phyloP scores from a whole-genome alignment of 2,888 invertebrate species.

The Drosophila stalkeri region DNA sequence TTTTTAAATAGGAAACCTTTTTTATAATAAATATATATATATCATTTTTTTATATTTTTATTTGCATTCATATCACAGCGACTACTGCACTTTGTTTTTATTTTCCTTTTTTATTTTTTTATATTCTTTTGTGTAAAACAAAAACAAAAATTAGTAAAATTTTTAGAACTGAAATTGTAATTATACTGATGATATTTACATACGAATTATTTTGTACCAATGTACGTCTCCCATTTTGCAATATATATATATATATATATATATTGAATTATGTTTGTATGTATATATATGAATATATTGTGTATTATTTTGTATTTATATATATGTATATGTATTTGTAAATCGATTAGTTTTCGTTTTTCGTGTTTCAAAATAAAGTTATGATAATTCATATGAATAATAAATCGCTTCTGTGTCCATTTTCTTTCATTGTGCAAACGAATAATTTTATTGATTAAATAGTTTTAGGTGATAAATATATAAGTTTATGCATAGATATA shows the following conservation, averaged over 20 bases:
- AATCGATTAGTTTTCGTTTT: slow-evolving; percentile 30
- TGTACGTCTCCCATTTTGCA: slow-evolving; percentile 66
- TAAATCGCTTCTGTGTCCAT: background rate
- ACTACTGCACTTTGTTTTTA: slow-evolving; percentile 15
- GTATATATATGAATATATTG: slow-evolving; percentile 22
- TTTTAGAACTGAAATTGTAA: slow-evolving; percentile 72
- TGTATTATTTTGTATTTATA: slow-evolving; percentile 48
- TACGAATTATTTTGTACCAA: slow-evolving; percentile 33
- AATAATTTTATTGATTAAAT: slow-evolving; percentile 80
- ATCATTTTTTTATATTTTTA: too few species aligned
- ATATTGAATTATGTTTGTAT: slow-evolving; percentile 13
- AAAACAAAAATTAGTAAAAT: slow-evolving; percentile 59
- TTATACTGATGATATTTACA: slow-evolving; percentile 53
- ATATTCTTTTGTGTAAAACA: slow-evolving; percentile 3
- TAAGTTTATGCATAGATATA: slow-evolving; percentile 44
- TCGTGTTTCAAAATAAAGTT: slow-evolving; percentile 54
- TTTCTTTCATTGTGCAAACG: slow-evolving; percentile 71
- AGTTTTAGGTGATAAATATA: slow-evolving; percentile 71
- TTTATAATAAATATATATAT: background rate
- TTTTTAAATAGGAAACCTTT: background rate
- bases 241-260: slow-evolving; percentile 51
- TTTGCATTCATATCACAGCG: background rate
- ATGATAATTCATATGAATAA: slow-evolving; percentile 29
- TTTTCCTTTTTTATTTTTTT: slow-evolving; percentile 4
- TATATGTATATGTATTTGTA: slow-evolving; percentile 31